Percentiles rank a stretch among this genome's conserved stretches.
Conservation (phyloP, 1,140 invertebrate species). For the Drosophila lacertosa region DNA sequence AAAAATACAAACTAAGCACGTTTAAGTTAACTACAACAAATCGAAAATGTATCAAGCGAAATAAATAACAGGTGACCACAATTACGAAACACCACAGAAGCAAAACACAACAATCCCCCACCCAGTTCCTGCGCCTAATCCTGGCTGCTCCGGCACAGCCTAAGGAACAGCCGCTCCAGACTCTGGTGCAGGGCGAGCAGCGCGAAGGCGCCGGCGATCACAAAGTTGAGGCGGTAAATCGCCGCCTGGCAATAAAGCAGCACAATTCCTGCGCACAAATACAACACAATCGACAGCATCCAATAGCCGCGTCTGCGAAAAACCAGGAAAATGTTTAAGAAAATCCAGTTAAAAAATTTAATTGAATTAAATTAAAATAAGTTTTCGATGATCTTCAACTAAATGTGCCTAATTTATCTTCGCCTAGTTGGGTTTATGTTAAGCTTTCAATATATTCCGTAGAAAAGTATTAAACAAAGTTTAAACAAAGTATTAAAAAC, state of each 20-base stretch:
- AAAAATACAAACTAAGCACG: neutral
- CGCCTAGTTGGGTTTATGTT: too few relatives aligned
- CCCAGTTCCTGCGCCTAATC: neutral
- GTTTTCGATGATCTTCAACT: too few relatives aligned
- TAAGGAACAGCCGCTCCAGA: constrained; percentile 17
- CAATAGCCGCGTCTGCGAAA: constrained; percentile 85
- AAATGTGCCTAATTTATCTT: too few relatives aligned
- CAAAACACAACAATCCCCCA: neutral
- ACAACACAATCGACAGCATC: constrained; percentile 84
- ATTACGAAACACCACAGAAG: too few relatives aligned
- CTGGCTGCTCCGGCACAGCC: neutral
- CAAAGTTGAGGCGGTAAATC: constrained; percentile 86
- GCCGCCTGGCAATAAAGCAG: constrained; percentile 86
- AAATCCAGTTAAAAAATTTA: too few relatives aligned
- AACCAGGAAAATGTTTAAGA: neutral
- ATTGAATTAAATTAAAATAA: too few relatives aligned
- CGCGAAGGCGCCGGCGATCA: constrained; percentile 85
- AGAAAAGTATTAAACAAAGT: too few relatives aligned
- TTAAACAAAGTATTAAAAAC: too few relatives aligned
- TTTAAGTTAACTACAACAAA: neutral
- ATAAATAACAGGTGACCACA: constrained; percentile 48
- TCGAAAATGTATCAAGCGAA: constrained; percentile 5
- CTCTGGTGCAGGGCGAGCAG: constrained; percentile 86
- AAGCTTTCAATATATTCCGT: too few relatives aligned
- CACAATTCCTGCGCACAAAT: constrained; percentile 84